phyloP scores from a whole-genome alignment of 2,888 invertebrate species.

The Seira sanloemensis region DNA sequence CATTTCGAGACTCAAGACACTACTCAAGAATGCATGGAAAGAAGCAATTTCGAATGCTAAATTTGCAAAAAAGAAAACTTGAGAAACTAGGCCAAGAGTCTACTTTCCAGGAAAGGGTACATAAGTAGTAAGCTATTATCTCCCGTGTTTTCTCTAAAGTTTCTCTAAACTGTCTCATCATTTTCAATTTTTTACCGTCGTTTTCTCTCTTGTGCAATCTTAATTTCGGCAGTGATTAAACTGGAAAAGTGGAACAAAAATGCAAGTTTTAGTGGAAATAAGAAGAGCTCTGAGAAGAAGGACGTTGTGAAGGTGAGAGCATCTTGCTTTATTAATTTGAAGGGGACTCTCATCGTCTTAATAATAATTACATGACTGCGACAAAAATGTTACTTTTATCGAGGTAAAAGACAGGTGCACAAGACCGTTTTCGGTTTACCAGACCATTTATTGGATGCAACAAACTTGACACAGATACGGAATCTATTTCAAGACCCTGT shows the following conservation, averaged over 20 bases:
- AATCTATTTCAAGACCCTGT: too few species aligned
- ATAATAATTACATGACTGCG: too few species aligned
- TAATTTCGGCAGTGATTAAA: background rate
- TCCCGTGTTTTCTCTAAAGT: background rate
- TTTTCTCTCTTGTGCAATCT: background rate
- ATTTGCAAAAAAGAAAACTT: background rate
- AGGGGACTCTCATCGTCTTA: too few species aligned
- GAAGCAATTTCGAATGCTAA: background rate
- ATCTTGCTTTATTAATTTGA: too few species aligned
- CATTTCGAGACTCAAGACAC: background rate
- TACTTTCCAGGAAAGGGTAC: background rate
- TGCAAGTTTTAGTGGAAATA: slow-evolving; percentile 9
- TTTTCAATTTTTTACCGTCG: background rate
- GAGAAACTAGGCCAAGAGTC: background rate
- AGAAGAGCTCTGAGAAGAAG: too few species aligned
- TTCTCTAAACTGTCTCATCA: background rate
- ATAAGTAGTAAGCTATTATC: background rate
- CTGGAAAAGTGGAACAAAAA: background rate
- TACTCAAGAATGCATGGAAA: background rate
- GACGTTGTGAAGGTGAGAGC: too few species aligned
- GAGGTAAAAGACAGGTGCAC: too few species aligned
- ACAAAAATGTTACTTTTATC: too few species aligned
- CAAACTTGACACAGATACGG: too few species aligned
- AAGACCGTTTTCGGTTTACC: too few species aligned
- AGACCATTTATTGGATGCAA: too few species aligned